These are phyloP conservation scores for Anthonomus grandis DNA, from an alignment of 1,140 invertebrate species.

Conservation along the genomic window DNA sequence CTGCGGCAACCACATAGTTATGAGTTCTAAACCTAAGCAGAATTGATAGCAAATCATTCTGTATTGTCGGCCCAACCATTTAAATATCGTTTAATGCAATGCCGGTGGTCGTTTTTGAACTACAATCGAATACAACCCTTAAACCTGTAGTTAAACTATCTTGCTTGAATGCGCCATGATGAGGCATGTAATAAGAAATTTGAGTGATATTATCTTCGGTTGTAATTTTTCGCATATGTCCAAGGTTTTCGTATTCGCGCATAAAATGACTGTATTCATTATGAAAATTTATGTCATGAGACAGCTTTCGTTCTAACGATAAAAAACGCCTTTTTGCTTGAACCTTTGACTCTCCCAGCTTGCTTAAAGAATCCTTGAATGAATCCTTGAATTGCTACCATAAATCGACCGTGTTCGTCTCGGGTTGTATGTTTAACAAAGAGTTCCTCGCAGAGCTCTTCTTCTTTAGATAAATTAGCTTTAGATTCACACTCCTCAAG, in stretches of 20 bases:
- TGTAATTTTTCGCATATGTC: slow-evolving; percentile 3
- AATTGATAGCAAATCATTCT: slow-evolving; percentile 45
- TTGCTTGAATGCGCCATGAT: slow-evolving; percentile 37
- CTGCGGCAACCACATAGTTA: slow-evolving; percentile 43
- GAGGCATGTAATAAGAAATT: slow-evolving; percentile 41
- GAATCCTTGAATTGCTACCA: slow-evolving; percentile 44
- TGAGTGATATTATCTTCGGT: no score
- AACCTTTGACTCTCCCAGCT: slow-evolving; percentile 40
- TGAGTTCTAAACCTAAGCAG: slow-evolving; percentile 48
- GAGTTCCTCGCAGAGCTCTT: slow-evolving; percentile 35
- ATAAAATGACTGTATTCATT: slow-evolving; percentile 40
- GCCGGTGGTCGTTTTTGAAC: slow-evolving; percentile 33
- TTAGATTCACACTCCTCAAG: slow-evolving; percentile 5
- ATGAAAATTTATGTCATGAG: slow-evolving; percentile 31
- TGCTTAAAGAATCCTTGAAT: slow-evolving; percentile 29
- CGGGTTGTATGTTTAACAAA: slow-evolving; percentile 33
- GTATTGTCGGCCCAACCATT: slow-evolving; percentile 37
- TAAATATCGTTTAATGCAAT: slow-evolving; percentile 38
- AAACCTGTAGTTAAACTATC: slow-evolving; percentile 31
- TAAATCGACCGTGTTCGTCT: slow-evolving; percentile 36
- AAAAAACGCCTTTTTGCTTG: slow-evolving; percentile 39
- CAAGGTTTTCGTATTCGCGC: slow-evolving; percentile 37
- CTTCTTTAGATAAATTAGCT: slow-evolving; percentile 28
- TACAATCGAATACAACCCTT: slow-evolving; percentile 46
- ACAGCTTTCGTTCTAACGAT: slow-evolving; percentile 36